Base-by-base conservation (phyloP, 2,888 invertebrate species). In the Cheiracanthium punctorium region DNA sequence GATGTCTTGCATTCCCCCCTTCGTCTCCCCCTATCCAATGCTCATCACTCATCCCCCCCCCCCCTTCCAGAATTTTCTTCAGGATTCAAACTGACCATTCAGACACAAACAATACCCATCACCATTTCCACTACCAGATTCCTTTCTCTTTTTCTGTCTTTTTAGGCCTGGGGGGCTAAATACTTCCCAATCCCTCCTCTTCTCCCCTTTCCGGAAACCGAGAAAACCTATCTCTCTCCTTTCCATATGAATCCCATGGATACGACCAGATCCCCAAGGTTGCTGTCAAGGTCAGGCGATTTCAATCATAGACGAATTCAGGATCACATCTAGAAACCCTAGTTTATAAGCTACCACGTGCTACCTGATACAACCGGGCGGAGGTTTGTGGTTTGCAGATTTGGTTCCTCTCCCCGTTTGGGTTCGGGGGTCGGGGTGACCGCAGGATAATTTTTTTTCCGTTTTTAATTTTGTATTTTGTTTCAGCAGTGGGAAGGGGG, bases 321-420 rank as follows among this genome's bases (percentile, higher is more conserved):
- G 10, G 37, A 7, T 37, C 10, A 37, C 10, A 37, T 37, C 4
- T 37, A 37, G 12, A 48, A 48, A 48, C 48, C 48, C 48, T n/a
- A n/a, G n/a, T 58, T 58, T 58, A 17, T 58, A 58, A 24, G 12
- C 58, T 5, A 58, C 58, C 24, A 58, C 58, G 58, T 58, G 69
- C 69, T 69, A 69, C 69, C 37, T 69, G 69, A 69, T 69, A 69
- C 20, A 37, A 12, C 64, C 17, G 33, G n/a, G n/a, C 33, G 29
- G 33, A 17, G 37, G 33, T 30, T 69, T 69, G 69, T 32, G 37
- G 33, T 69, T n/a, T 69, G 33, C 33, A 32, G 24, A 12, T 32
- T 33, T 24, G n/a, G 30, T n/a, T n/a, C 17, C 30, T 67, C 29
- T 30, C 65, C 65, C 65, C 65, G 14, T 30, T 30, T 29, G n/a